Conservation (phyloP, 2,888 invertebrate genomes). For the Scrobipalpa atriplicella region DNA sequence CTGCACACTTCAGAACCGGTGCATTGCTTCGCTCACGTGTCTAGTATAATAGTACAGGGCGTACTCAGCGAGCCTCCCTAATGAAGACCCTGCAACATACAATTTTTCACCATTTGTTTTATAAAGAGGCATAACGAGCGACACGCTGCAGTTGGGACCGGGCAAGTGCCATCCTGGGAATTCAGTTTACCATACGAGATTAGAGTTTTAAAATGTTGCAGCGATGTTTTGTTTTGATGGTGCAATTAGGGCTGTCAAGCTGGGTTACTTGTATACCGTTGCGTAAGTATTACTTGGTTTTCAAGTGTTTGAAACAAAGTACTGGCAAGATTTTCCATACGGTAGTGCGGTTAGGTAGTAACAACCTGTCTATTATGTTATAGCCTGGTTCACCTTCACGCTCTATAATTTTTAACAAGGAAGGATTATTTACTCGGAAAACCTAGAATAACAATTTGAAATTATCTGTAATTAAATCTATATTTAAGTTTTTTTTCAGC, state of each 20-base stretch:
- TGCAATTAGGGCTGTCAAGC: conserved; percentile 22
- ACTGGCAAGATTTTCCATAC: background rate
- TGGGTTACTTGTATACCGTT: conserved; percentile 46
- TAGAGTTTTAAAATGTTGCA: conserved; percentile 20
- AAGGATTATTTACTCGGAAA: background rate
- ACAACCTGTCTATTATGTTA: background rate
- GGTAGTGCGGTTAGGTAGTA: background rate
- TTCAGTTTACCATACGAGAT: conserved; percentile 23
- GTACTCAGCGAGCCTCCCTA: conserved; percentile 46
- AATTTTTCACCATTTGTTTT: conserved; percentile 57
- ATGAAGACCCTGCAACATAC: conserved; percentile 54
- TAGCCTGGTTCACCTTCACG: conserved; percentile 4
- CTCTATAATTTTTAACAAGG: background rate
- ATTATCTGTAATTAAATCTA: background rate
- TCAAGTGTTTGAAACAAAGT: background rate
- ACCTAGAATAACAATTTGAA: background rate
- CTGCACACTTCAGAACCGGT: background rate
- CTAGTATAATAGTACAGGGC: conserved; percentile 36
- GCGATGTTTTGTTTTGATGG: conserved; percentile 17
- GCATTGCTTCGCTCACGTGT: conserved; percentile 41
- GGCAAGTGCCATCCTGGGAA: conserved; percentile 39
- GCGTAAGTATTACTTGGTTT: conserved; percentile 56
- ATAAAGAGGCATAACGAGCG: conserved; percentile 50
- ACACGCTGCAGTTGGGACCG: conserved; percentile 19
- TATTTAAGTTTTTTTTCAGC: conserved; percentile 48